These are phyloP conservation scores for Lobophora halterata DNA, from an alignment of 2,888 invertebrate species.

Conservation along the genomic window DNA sequence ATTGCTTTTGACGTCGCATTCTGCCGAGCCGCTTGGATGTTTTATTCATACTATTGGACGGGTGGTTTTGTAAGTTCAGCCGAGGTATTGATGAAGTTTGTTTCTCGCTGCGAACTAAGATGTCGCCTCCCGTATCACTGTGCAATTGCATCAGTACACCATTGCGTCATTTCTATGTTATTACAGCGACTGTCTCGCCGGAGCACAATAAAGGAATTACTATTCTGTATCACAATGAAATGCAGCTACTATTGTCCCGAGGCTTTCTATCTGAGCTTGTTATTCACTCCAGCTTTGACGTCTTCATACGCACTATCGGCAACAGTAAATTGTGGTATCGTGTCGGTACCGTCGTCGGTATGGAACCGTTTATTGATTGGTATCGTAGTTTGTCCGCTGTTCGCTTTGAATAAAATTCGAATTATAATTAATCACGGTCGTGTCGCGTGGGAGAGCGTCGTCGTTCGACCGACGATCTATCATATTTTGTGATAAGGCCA, in stretches of 20 bases:
- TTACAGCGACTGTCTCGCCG: conserved; percentile 38
- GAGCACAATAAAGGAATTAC: conserved; percentile 20
- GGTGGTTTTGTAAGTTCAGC: conserved; percentile 39
- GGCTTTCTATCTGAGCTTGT: conserved; percentile 60
- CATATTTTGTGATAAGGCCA: conserved; percentile 81
- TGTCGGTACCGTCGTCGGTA: conserved; percentile 77
- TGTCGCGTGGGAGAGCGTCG: conserved; percentile 77
- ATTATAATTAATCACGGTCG: conserved; percentile 79
- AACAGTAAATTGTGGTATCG: conserved; percentile 78
- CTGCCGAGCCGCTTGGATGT: conserved; percentile 43
- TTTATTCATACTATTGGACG: conserved; percentile 49
- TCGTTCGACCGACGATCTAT: conserved; percentile 73
- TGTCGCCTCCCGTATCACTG: conserved; percentile 18
- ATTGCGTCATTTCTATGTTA: conserved; percentile 44
- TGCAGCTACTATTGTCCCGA: conserved; percentile 66
- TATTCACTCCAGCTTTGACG: conserved; percentile 66
- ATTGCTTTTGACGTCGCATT: conserved; percentile 41
- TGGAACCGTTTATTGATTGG: conserved; percentile 81
- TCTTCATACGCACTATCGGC: conserved; percentile 74
- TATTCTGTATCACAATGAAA: conserved; percentile 57
- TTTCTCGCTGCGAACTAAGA: conserved; percentile 23
- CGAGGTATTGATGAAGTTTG: conserved; percentile 25
- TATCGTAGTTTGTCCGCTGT: conserved; percentile 79
- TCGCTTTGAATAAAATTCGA: conserved; percentile 81
- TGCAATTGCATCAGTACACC: conserved; percentile 39